Conservation (phyloP, 2,888 invertebrate species). For the Serrognathus titanus region DNA sequence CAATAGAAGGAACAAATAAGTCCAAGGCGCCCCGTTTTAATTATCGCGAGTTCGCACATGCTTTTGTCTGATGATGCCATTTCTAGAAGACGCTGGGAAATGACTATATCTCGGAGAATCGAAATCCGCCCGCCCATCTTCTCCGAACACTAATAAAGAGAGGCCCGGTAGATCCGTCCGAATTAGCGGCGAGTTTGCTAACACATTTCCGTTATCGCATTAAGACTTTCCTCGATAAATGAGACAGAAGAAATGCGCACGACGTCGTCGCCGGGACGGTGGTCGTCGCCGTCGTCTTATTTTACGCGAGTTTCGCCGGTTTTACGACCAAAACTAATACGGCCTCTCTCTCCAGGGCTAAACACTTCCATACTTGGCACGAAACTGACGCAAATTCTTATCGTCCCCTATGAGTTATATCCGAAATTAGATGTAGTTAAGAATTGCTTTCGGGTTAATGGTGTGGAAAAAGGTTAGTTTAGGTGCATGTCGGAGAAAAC, state of each 20-base stretch:
- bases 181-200: slow-evolving; percentile 30
- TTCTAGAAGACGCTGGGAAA: slow-evolving; percentile 32
- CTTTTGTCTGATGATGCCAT: slow-evolving; percentile 43
- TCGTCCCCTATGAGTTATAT: slow-evolving; percentile 19
- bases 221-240: slow-evolving; percentile 7
- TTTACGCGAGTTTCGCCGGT: too few relatives aligned
- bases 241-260: not conserved
- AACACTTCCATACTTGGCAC: not conserved
- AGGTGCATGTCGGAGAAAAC: slow-evolving; percentile 19
- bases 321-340: too few relatives aligned
- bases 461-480: slow-evolving; percentile 30
- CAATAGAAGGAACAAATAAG: slow-evolving; percentile 17
- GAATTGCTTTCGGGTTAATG: slow-evolving; percentile 32
- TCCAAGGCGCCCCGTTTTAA: slow-evolving; percentile 37
- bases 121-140: slow-evolving; percentile 31
- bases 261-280: not conserved
- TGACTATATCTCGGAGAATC: slow-evolving; percentile 27
- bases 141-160: slow-evolving; percentile 34
- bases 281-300: too few relatives aligned
- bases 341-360: too few relatives aligned
- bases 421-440: slow-evolving; percentile 27
- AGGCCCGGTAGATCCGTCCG: slow-evolving; percentile 31
- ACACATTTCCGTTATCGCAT: slow-evolving; percentile 25
- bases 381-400: slow-evolving; percentile 12
- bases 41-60: slow-evolving; percentile 42